Percentiles rank a stretch among this genome's conserved stretches.
Conservation (phyloP, 1,140 invertebrate genomes). For the Neodiprion lecontei region DNA sequence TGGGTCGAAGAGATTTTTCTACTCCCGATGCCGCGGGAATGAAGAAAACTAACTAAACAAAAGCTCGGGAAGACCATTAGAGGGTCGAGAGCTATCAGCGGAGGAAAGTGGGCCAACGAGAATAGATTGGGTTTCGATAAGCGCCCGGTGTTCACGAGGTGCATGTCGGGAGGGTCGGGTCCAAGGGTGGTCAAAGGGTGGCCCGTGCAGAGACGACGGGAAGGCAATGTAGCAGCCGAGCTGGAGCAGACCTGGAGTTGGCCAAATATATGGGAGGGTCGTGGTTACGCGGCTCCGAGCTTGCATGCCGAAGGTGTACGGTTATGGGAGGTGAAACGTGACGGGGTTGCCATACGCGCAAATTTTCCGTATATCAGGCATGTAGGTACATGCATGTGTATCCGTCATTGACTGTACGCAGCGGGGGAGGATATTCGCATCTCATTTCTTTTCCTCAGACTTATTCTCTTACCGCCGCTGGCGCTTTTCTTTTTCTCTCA, state of each 20-base stretch:
- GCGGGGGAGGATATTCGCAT: too few species aligned
- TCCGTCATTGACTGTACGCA: too few species aligned
- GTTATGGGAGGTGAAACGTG: not conserved
- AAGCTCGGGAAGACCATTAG: too few species aligned
- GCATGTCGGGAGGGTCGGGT: constrained; percentile 3
- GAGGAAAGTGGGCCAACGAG: constrained; percentile 26
- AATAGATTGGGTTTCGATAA: constrained; percentile 29
- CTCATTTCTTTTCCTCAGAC: not conserved
- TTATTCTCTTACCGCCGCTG: not conserved
- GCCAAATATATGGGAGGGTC: not conserved
- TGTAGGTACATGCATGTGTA: too few species aligned
- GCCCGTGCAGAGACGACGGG: not conserved
- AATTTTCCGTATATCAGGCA: not conserved
- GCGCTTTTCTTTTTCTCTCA: too few species aligned
- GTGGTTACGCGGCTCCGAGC: not conserved
- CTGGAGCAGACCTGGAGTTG: not conserved
- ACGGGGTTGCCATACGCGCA: not conserved
- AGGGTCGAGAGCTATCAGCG: too few species aligned
- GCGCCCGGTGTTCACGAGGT: constrained; percentile 1
- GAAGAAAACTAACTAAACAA: too few species aligned
- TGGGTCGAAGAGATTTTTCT: not conserved
- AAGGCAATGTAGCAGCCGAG: not conserved
- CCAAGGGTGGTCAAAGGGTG: constrained; percentile 1
- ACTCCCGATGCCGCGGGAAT: not conserved
- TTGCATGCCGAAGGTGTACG: constrained; percentile 6